phyloP scores from a whole-genome alignment of 2,113 vertebrate species.

The Neodontobutis hainanensis region DNA sequence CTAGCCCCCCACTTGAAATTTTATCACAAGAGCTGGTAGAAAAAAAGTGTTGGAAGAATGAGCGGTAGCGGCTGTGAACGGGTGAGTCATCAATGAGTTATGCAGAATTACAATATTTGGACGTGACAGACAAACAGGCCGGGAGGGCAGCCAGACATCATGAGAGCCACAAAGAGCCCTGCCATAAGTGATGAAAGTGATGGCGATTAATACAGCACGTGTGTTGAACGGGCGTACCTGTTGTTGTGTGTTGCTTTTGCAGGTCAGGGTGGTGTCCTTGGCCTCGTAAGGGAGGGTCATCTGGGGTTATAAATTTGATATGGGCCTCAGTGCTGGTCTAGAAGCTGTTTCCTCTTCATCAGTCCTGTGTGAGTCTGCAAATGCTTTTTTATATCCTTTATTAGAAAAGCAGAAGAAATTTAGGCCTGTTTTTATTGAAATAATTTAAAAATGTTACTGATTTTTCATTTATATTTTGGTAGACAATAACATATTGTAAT shows the following conservation, averaged over 20 bases:
- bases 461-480: neutral
- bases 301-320: conserved; percentile 77
- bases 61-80: conserved; percentile 51
- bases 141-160: conserved; percentile 54
- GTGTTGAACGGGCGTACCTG: conserved; percentile 6
- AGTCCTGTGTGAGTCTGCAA: conserved; percentile 56
- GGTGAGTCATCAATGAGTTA: conserved; percentile 67
- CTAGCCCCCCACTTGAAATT: conserved; percentile 34
- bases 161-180: conserved; percentile 36
- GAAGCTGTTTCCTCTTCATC: conserved; percentile 55
- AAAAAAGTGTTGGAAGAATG: conserved; percentile 50
- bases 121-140: conserved; percentile 25
- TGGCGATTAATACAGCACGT: conserved; percentile 28
- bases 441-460: neutral
- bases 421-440: neutral
- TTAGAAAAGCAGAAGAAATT: neutral
- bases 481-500: too few species aligned
- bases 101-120: conserved; percentile 67
- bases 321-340: conserved; percentile 44
- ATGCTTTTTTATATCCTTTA: neutral
- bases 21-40: conserved; percentile 24
- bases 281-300: conserved; percentile 72
- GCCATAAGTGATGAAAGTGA: conserved; percentile 57
- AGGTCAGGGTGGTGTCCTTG: conserved; percentile 67
- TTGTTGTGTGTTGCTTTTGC: conserved; percentile 27